Percentiles rank a stretch among this genome's conserved stretches.
Evolutionary conservation across 2,797 vertebrate genomes (phyloP).

Genomic region (Pipistrellus pygmaeus): DNA sequence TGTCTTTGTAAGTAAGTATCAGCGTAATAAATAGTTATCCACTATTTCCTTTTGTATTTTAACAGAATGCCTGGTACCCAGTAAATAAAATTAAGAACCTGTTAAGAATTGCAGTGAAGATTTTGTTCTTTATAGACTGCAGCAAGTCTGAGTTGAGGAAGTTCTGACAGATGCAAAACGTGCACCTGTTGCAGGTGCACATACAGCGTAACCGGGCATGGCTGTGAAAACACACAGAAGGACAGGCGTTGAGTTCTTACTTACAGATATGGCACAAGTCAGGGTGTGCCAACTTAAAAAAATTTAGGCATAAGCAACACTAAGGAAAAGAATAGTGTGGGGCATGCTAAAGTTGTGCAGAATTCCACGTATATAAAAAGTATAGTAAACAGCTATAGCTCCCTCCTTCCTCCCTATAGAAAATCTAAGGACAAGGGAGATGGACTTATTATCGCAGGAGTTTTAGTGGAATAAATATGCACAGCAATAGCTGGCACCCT

Average conservation of each 20-base stretch:
- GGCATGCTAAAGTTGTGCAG: conserved; percentile 90
- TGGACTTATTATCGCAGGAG: conserved; percentile 53
- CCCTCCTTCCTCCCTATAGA: conserved; percentile 66
- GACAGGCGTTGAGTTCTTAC: conserved; percentile 90
- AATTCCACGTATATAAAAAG: conserved; percentile 79
- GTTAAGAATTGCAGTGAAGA: conserved; percentile 97
- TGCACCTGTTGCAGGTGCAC: conserved; percentile 99
- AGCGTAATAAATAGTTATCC: conserved; percentile 81
- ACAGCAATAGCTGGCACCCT: conserved; percentile 89
- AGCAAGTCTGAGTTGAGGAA: conserved; percentile 99
- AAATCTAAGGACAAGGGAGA: conserved; percentile 67
- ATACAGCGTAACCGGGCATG: conserved; percentile 97
- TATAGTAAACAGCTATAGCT: conserved; percentile 14
- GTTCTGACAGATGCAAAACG: conserved; percentile 99
- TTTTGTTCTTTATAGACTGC: conserved; percentile 97
- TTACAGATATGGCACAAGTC: conserved; percentile 85
- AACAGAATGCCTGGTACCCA: conserved; percentile 91
- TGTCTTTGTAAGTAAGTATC: conserved; percentile 86
- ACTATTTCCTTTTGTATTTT: conserved; percentile 85
- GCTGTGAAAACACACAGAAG: conserved; percentile 97
- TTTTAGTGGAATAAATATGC: conserved; percentile 84
- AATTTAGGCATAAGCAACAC: conserved; percentile 87
- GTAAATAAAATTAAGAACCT: conserved; percentile 95
- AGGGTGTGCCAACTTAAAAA: conserved; percentile 87
- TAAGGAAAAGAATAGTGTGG: conserved; percentile 86